These are phyloP conservation scores for Fistularia tabacaria DNA, from an alignment of 2,797 vertebrate genomes.

Conservation along the genomic window DNA sequence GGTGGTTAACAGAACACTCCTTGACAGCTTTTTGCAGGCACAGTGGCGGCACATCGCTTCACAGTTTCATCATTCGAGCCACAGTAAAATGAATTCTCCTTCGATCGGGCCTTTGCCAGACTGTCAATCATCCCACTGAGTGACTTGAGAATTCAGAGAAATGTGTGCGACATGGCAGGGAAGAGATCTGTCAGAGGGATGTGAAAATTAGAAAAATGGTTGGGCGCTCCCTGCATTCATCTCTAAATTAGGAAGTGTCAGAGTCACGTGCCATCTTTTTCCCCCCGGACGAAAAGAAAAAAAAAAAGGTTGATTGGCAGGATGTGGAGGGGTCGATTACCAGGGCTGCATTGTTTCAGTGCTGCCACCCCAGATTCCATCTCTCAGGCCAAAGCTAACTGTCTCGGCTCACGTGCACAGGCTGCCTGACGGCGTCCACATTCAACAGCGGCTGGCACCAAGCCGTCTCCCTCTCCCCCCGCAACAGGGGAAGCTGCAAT, in stretches of 20 bases:
- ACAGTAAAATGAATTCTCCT: no score
- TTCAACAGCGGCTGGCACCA: conserved; percentile 40
- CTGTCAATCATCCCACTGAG: no score
- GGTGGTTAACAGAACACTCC: no score
- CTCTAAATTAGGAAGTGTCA: conserved; percentile 7
- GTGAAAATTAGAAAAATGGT: conserved; percentile 19
- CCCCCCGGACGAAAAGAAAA: conserved; percentile 28
- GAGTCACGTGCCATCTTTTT: conserved; percentile 36
- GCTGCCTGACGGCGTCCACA: conserved; percentile 25
- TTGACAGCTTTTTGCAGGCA: no score
- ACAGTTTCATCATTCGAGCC: no score
- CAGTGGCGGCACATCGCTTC: no score
- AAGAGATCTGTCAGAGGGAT: conserved; percentile 18
- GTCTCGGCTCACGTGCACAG: conserved; percentile 38
- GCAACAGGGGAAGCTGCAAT: conserved; percentile 41
- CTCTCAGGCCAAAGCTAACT: conserved; percentile 41
- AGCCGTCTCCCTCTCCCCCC: conserved; percentile 8
- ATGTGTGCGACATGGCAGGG: no score
- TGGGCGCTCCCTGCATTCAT: not conserved
- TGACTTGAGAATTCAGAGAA: conserved; percentile 1
- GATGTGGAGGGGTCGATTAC: conserved; percentile 30
- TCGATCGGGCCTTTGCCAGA: no score
- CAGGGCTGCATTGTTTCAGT: conserved; percentile 47
- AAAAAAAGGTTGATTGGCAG: conserved; percentile 23
- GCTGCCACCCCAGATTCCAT: conserved; percentile 40